Conservation (phyloP, 23 tunicate species). For the Halocynthia aurantium region DNA sequence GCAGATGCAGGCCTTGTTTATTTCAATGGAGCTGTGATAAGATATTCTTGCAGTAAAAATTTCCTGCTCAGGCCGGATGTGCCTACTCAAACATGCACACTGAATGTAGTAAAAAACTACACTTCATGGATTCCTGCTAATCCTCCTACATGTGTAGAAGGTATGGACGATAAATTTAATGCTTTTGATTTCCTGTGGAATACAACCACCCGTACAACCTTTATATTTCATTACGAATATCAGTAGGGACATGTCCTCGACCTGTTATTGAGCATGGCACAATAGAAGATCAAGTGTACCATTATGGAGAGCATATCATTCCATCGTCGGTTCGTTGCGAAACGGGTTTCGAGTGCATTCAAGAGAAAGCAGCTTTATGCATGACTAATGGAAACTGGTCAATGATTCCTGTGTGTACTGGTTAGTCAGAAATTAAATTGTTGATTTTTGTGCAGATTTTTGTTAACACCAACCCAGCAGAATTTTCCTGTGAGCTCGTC, state of each 20-base stretch:
- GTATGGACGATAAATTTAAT: not conserved
- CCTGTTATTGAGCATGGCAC: not conserved
- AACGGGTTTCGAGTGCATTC: not conserved
- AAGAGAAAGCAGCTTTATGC: not conserved
- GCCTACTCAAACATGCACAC: conserved; percentile 8
- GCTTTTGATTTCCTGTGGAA: too few species aligned
- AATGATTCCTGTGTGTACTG: not conserved
- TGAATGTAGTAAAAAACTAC: not conserved
- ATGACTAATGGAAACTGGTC: not conserved
- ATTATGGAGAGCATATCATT: conserved; percentile 1
- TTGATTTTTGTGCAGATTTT: not conserved
- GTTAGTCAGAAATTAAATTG: not conserved
- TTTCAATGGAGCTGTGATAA: conserved; percentile 9
- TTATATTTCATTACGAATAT: not conserved
- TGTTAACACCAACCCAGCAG: too few species aligned
- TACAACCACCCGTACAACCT: too few species aligned
- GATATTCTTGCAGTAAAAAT: conserved; percentile 21
- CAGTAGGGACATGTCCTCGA: not conserved
- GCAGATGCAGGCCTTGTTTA: not conserved
- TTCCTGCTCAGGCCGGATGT: not conserved
- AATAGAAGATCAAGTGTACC: not conserved
- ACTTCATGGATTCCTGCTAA: conserved; percentile 4
- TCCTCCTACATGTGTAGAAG: conserved; percentile 6
- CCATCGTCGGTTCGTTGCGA: not conserved
- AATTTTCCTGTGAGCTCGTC: too few species aligned